These are phyloP conservation scores for Tragelaphus strepsiceros DNA, from an alignment of 2,113 vertebrate genomes.

Conservation along the genomic window DNA sequence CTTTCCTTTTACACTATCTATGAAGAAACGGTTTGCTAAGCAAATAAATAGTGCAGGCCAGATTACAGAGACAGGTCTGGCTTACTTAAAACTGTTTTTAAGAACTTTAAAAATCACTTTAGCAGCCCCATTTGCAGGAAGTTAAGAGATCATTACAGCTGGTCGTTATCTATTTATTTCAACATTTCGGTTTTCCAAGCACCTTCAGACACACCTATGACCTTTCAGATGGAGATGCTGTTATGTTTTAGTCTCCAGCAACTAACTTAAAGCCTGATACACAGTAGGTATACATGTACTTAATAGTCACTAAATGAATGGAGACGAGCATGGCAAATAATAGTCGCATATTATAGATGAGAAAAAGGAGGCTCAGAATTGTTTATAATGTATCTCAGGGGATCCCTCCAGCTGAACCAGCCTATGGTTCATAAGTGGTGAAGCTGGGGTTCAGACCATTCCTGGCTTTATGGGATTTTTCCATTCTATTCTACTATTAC, in stretches of 20 bases:
- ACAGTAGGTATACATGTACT: neutral
- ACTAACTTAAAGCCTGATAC: neutral
- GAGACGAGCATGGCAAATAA: neutral
- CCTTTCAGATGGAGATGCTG: neutral
- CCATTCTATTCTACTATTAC: neutral
- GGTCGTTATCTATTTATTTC: conserved; percentile 62
- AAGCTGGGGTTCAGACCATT: neutral
- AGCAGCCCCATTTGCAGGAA: conserved; percentile 53
- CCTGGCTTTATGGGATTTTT: neutral
- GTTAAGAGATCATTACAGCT: conserved; percentile 71
- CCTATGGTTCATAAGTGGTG: neutral
- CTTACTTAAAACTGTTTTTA: conserved; percentile 54
- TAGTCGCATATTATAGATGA: neutral
- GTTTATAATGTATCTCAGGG: neutral
- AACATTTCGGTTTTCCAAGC: conserved; percentile 42
- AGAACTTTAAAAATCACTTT: conserved; percentile 56
- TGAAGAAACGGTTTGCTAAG: conserved; percentile 70
- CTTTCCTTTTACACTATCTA: conserved; percentile 67
- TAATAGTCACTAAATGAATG: neutral
- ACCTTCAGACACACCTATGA: neutral
- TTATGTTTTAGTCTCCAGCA: neutral
- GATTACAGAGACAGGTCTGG: conserved; percentile 65
- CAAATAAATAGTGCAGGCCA: conserved; percentile 68
- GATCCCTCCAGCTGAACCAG: neutral
- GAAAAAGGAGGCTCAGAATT: neutral